Evolutionary conservation across 2,797 vertebrate species (phyloP), one percentile per base, ranked within the genome.

Genomic region (Moxostoma hubbsi): DNA sequence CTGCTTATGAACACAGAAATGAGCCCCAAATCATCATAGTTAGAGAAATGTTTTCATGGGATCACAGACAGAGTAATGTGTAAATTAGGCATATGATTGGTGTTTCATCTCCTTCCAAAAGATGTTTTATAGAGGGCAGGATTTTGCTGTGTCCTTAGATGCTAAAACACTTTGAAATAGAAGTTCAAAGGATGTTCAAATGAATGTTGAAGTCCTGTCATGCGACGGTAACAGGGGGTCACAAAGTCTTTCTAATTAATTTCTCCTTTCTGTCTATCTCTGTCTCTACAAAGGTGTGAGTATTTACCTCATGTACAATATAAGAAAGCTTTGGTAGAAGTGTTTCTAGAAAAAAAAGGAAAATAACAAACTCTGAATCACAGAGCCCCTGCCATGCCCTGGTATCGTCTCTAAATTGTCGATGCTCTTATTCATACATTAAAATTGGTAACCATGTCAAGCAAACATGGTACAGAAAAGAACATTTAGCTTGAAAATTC

Each of bases 261-360:
- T 0, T 24, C 15, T 62, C 24, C 2, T 24, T 58, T 58, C 66
- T 59, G 36, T 72, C 67, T 13, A 50, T 43, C 12, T 6, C 55
- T 36, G 36, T 36, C 36, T 58, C 10, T 53, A 18, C 78, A 47
- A 75, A 71, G 76, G 13, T 50, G 75, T 65, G 81, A 77, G 77
- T 87, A 81, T 88, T 83, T 86, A 72, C 75, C 51, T 81, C 53
- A 67, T 61, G 78, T 83, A 51, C 68, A 83, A 85, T n/a, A n/a
- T 24, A 24, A 85, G 46, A 69, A 7, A 12, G 55, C 47, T 68
- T 81, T 67, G 70, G 59, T 11, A 58, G 18, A 66, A 81, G 81
- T 75, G 81, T 51, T 61, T 62, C 67, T 54, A 61, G 5, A 53
- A 9, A 83, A 61, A 65, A 69, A 66, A 50, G 18, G 24, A 24